These are phyloP conservation scores for Zaprionus inermis DNA, from an alignment of 1,140 invertebrate species.

Conservation along the genomic window DNA sequence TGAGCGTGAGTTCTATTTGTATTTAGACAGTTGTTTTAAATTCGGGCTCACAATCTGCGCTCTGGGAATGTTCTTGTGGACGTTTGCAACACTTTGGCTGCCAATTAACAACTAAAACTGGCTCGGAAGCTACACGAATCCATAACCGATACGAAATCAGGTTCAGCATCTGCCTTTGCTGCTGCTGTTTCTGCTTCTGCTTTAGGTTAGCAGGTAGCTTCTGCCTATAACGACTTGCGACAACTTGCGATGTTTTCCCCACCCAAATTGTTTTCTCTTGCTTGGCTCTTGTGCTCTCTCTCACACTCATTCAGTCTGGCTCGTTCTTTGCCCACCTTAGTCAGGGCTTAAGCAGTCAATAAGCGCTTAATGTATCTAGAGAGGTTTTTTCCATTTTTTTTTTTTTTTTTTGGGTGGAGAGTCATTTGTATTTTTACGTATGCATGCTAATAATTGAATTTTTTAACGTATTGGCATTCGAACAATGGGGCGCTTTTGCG, in stretches of 20 bases:
- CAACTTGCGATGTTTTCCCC: slow-evolving; percentile 29
- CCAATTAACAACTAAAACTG: slow-evolving; percentile 49
- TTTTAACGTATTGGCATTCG: neutral
- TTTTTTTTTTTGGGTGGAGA: slow-evolving; percentile 17
- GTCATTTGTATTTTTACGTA: slow-evolving; percentile 25
- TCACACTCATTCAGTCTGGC: slow-evolving; percentile 5
- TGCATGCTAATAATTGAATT: slow-evolving; percentile 29
- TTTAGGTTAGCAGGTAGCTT: neutral
- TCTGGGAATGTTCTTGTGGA: slow-evolving; percentile 2
- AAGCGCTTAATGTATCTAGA: slow-evolving; percentile 1
- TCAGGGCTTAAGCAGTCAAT: slow-evolving; percentile 18
- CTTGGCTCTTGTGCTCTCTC: slow-evolving; percentile 31
- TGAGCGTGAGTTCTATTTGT: slow-evolving; percentile 37
- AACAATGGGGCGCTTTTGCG: slow-evolving; percentile 3
- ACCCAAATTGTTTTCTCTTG: slow-evolving; percentile 20
- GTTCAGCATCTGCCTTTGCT: slow-evolving; percentile 29
- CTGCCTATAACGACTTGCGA: neutral
- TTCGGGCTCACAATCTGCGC: slow-evolving; percentile 19
- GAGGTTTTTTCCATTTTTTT: neutral
- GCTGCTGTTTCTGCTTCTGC: slow-evolving; percentile 5
- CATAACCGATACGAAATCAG: slow-evolving; percentile 37
- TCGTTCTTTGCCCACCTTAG: slow-evolving; percentile 1
- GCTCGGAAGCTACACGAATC: slow-evolving; percentile 25
- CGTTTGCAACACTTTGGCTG: slow-evolving; percentile 23
- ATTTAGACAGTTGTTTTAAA: slow-evolving; percentile 27